Percentiles rank a stretch among this genome's conserved stretches.
Conservation (phyloP, 1,140 invertebrate genomes). For the Drosophila triauraria region DNA sequence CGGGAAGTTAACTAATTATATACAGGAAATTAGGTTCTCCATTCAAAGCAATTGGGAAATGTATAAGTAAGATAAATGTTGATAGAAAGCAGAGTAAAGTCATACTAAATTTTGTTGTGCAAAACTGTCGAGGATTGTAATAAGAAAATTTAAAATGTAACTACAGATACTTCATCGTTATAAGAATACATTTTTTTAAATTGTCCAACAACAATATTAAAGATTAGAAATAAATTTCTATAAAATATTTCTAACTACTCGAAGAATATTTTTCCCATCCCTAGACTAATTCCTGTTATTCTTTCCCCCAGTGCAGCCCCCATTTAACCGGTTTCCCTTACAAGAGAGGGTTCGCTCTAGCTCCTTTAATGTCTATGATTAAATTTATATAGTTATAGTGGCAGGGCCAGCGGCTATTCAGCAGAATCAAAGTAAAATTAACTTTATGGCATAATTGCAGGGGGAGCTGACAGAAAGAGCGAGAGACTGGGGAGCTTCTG, state of each 20-base stretch:
- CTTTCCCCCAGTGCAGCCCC: constrained; percentile 42
- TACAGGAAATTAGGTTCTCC: background rate
- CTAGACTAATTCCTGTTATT: constrained; percentile 19
- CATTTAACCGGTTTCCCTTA: constrained; percentile 66
- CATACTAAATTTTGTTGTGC: no score
- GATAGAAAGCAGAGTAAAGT: background rate
- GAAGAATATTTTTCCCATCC: background rate
- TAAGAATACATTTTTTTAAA: no score
- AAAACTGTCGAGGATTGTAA: no score
- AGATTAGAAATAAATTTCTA: no score
- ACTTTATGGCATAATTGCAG: constrained; percentile 71
- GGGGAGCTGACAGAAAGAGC: background rate
- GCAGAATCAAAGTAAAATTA: constrained; percentile 36
- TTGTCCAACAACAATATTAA: no score
- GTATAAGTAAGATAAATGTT: background rate
- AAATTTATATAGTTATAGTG: constrained; percentile 57
- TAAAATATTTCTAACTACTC: no score
- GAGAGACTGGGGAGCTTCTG: constrained; percentile 7
- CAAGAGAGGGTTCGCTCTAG: constrained; percentile 27
- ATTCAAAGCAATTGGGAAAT: no score
- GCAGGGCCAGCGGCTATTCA: constrained; percentile 22
- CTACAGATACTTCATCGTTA: no score
- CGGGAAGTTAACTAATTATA: no score
- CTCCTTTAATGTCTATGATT: constrained; percentile 65
- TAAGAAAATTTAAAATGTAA: no score